A percentile compares a stretch with the other conserved stretches of the same genome.
Conservation (phyloP, 2,797 vertebrate species). For the Spinus pinus region DNA sequence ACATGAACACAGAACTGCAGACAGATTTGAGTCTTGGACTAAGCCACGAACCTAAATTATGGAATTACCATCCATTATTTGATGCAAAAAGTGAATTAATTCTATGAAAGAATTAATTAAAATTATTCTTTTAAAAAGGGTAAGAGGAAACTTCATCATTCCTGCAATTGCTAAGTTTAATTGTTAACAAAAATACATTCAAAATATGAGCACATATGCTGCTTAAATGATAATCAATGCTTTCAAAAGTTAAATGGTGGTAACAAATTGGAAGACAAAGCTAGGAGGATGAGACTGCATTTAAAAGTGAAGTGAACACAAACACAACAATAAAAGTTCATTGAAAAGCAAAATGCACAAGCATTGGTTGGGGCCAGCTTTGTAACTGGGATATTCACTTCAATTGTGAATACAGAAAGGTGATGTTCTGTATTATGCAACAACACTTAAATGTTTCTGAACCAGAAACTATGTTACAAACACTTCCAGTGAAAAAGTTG, state of each 20-base stretch:
- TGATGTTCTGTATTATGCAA: neutral
- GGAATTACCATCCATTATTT: neutral
- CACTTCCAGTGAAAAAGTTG: neutral
- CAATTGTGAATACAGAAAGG: neutral
- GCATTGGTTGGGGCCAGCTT: neutral
- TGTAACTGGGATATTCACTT: neutral
- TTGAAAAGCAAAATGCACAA: neutral
- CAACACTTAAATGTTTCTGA: neutral
- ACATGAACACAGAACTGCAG: neutral
- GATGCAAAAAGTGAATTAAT: neutral
- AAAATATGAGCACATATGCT: neutral
- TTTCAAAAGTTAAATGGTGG: neutral
- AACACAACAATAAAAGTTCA: neutral
- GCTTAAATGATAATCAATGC: neutral
- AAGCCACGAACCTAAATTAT: neutral
- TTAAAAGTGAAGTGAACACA: neutral
- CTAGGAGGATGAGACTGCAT: neutral
- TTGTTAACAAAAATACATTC: neutral
- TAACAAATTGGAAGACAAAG: neutral
- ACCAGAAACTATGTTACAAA: neutral
- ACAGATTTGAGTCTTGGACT: neutral
- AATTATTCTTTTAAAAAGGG: neutral
- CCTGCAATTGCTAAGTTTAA: neutral
- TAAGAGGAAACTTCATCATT: neutral
- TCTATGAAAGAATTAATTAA: neutral